A percentile compares a stretch with the other conserved stretches of the same genome.
phyloP scores from a whole-genome alignment of 1,140 invertebrate genomes.

The Amphibalanus amphitrite region DNA sequence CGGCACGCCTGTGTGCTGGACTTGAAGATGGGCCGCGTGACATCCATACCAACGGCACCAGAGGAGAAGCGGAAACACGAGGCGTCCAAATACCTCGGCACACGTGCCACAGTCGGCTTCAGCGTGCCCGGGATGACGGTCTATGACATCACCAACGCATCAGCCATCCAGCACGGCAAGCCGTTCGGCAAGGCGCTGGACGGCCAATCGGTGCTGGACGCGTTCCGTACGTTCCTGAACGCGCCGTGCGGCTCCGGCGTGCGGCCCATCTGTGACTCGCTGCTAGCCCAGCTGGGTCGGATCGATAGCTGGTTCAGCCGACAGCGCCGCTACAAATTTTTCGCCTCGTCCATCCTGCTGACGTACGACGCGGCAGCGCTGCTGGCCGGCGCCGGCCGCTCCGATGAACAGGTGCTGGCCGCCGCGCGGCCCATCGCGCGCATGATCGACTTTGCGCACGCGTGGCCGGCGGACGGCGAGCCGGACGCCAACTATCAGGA shows the following conservation, averaged over 20 bases:
- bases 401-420: neutral
- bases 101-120: neutral
- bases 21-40: neutral
- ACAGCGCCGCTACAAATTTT: neutral
- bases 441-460: neutral
- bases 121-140: neutral
- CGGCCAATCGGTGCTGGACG: neutral
- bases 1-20: constrained; percentile 4
- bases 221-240: neutral
- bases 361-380: neutral
- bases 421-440: no score
- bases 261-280: neutral
- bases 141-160: neutral
- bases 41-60: neutral
- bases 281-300: neutral
- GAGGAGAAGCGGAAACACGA: neutral
- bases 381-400: neutral
- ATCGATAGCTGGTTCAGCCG: neutral
- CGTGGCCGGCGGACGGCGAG: neutral
- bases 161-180: neutral
- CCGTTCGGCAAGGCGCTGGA: neutral
- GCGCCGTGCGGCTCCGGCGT: neutral
- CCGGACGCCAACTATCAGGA: neutral
- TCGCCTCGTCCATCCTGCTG: neutral
- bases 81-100: neutral